phyloP scores from a whole-genome alignment of 2,113 vertebrate genomes.

The Hemiscyllium ocellatum region DNA sequence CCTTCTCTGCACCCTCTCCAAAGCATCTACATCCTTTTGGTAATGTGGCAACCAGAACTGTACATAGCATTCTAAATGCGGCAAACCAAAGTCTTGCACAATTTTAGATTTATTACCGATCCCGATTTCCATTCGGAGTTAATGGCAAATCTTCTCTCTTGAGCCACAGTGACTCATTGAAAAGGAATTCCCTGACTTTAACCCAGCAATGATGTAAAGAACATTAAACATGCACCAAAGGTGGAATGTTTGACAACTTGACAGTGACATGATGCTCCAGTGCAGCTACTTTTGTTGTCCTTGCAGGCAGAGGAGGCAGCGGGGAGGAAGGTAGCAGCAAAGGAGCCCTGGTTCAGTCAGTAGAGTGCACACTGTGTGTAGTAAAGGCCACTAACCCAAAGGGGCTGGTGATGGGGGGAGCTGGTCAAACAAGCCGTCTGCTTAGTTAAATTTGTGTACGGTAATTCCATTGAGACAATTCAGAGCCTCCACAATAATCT shows the following conservation, averaged over 20 bases:
- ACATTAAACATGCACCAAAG: not conserved
- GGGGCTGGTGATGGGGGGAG: not conserved
- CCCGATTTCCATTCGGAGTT: too few relatives aligned
- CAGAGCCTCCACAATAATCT: not conserved
- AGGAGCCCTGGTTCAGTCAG: not conserved
- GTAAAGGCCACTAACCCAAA: not conserved
- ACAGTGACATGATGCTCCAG: not conserved
- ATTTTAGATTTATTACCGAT: too few relatives aligned
- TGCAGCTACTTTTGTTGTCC: not conserved
- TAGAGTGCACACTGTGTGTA: not conserved
- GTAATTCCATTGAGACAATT: not conserved
- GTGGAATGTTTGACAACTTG: not conserved
- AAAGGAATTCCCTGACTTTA: not conserved
- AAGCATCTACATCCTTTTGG: too few relatives aligned
- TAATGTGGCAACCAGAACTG: too few relatives aligned
- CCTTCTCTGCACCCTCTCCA: too few relatives aligned
- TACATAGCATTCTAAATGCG: too few relatives aligned
- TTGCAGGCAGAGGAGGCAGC: not conserved
- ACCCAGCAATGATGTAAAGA: not conserved
- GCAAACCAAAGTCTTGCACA: too few relatives aligned
- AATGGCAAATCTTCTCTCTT: not conserved
- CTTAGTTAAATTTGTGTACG: not conserved
- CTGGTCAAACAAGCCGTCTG: not conserved
- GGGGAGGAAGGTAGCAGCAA: not conserved
- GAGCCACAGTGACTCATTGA: not conserved